A percentile compares a stretch with the other conserved stretches of the same genome.
phyloP scores from a whole-genome alignment of 2,113 vertebrate species.

The Chaetops frenatus region DNA sequence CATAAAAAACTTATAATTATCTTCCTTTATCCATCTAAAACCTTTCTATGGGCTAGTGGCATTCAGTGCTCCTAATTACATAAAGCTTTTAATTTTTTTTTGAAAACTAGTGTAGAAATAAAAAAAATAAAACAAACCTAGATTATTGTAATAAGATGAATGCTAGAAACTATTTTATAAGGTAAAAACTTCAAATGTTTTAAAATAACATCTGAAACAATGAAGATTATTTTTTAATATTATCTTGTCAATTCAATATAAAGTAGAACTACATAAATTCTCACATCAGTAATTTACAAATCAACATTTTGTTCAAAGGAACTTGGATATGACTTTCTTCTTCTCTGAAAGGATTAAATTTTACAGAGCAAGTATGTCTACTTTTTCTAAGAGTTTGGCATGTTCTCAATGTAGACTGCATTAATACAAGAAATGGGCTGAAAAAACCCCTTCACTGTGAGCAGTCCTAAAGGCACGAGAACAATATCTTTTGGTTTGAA shows the following conservation, averaged over 20 bases:
- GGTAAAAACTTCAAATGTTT: not conserved
- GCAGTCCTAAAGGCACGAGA: not conserved
- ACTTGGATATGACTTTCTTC: not conserved
- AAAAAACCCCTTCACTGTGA: not conserved
- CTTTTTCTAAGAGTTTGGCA: not conserved
- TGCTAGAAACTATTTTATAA: not conserved
- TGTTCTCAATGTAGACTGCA: not conserved
- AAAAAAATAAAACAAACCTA: rapidly evolving
- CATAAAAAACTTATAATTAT: not conserved
- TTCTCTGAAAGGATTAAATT: not conserved
- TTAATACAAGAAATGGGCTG: not conserved
- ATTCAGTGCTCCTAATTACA: not conserved
- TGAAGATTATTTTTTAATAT: not conserved
- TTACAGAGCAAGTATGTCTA: not conserved
- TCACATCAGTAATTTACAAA: not conserved
- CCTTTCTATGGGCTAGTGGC: not conserved
- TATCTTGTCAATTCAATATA: not conserved
- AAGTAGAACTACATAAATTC: not conserved
- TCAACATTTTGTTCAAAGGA: not conserved
- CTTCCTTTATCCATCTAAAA: not conserved
- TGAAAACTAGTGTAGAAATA: not conserved
- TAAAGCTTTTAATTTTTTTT: not conserved
- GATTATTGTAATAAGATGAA: not conserved
- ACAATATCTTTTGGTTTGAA: not conserved
- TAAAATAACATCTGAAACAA: not conserved